Evolutionary conservation across 2,113 vertebrate genomes (phyloP).

Genomic region (Hippocampus comes): DNA sequence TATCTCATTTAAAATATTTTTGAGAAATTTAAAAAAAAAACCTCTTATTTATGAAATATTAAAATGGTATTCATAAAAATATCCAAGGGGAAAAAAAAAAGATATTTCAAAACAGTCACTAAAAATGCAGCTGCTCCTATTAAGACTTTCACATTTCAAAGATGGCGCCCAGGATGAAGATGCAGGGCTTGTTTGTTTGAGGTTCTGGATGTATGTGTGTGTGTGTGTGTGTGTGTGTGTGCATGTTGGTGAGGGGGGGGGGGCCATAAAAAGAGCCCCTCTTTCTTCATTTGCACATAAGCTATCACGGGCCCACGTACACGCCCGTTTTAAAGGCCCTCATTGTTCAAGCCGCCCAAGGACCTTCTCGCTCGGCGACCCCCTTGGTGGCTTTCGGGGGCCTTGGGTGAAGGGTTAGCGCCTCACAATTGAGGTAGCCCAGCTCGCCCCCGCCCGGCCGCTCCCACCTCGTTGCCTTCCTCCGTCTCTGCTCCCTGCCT

Average conservation of each 20-base stretch:
- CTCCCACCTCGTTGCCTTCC: neutral
- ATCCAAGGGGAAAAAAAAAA: neutral
- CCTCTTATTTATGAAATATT: no score
- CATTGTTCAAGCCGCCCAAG: slow-evolving; percentile 67
- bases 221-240: neutral
- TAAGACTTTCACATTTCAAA: slow-evolving; percentile 74
- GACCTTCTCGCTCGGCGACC: slow-evolving; percentile 46
- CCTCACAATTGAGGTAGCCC: slow-evolving; percentile 58
- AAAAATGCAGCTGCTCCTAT: slow-evolving; percentile 57
- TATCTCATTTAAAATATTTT: no score
- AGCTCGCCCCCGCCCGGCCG: slow-evolving; percentile 17
- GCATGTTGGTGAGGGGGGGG: no score
- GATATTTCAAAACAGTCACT: neutral
- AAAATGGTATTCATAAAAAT: neutral
- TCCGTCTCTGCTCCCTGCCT: slow-evolving; percentile 1
- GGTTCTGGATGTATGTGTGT: slow-evolving; percentile 26
- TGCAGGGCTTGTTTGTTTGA: slow-evolving; percentile 40
- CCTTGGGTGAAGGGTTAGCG: slow-evolving; percentile 67
- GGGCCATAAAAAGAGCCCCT: slow-evolving; percentile 71
- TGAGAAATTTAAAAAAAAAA: no score
- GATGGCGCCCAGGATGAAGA: slow-evolving; percentile 57
- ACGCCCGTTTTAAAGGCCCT: slow-evolving; percentile 69
- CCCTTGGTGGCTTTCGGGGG: slow-evolving; percentile 60
- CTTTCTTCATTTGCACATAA: slow-evolving; percentile 77
- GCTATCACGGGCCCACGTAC: slow-evolving; percentile 56